Conservation (phyloP, 2,888 invertebrate species). For the Caradrina clavipalpis region DNA sequence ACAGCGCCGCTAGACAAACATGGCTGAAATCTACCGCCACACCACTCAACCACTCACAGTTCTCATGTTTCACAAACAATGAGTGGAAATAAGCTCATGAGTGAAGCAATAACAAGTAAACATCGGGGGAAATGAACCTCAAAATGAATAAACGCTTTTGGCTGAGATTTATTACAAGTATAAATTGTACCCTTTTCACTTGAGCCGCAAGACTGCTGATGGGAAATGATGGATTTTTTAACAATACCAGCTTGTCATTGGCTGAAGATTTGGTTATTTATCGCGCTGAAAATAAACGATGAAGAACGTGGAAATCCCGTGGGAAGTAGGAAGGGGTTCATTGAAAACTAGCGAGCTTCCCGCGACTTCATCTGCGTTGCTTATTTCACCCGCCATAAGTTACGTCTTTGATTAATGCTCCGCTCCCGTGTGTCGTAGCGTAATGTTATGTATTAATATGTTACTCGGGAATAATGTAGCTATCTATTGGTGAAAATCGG, state of each 20-base stretch:
- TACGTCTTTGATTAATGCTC: too few relatives aligned
- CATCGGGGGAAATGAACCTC: slow-evolving; percentile 27
- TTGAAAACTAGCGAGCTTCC: slow-evolving; percentile 19
- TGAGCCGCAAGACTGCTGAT: slow-evolving; percentile 17
- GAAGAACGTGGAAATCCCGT: background rate
- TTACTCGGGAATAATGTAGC: too few relatives aligned
- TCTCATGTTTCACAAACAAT: slow-evolving; percentile 16
- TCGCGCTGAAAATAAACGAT: slow-evolving; percentile 16
- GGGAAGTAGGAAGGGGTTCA: background rate
- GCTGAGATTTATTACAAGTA: slow-evolving; percentile 47
- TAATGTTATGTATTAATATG: too few relatives aligned
- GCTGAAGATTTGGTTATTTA: slow-evolving; percentile 27
- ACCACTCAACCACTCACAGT: background rate
- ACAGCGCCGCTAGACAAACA: background rate
- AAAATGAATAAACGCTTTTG: slow-evolving; percentile 28
- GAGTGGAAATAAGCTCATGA: slow-evolving; percentile 36
- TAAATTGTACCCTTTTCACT: slow-evolving; percentile 53
- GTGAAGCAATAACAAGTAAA: slow-evolving; percentile 42
- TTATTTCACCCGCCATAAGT: too few relatives aligned
- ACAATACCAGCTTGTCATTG: slow-evolving; percentile 1
- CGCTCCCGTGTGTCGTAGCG: too few relatives aligned
- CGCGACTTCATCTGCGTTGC: too few relatives aligned
- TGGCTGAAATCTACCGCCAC: slow-evolving; percentile 6
- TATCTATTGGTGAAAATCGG: too few relatives aligned
- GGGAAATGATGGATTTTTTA: slow-evolving; percentile 29